Evolutionary conservation across 1,140 invertebrate genomes (phyloP), one percentile per base, ranked within the genome.

Genomic region (Heterodera carotae): DNA sequence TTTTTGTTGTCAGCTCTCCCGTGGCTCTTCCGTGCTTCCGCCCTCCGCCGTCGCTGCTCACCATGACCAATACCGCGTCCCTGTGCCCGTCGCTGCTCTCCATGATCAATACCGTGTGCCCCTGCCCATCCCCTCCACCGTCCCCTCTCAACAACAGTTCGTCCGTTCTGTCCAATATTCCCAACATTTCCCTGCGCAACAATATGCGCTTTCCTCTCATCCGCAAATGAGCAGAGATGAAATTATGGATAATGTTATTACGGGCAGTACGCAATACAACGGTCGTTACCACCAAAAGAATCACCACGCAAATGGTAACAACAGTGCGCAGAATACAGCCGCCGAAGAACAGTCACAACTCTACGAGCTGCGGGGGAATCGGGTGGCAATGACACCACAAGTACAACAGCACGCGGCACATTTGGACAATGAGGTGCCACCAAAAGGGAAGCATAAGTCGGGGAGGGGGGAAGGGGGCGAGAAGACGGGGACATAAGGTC

Each of bases 61-160:
- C 22, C 27, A 73, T 25, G 18, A 59, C 25, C 60, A 73, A 39
- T 73, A 60, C 31, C 70, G 53, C 36, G 72, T 74, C 2, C 39
- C 18, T 22, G n/a, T 25, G 15, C 48, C 48, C 12, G 22, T 56
- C 48, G 5, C 48, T 22, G 0, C 48, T 12, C 39, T 43, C 15
- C 39, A 43, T 4, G 39, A 43, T 12, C 39, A 43, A 43, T 43
- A 43, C 3, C 39, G 39, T 12, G 39, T 43, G 27, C n/a, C 43
- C 1, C 70, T 60, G 48, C n/a, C 53, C 27, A 60, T 73, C 18
- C n/a, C 72, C 36, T 34, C 39, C 29, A 27, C 39, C n/a, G 15
- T 25, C 8, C 70, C 48, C 12, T n/a, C 36, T 74, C 72, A 74
- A 10, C n/a, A 33, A 18, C 33, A n/a, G 39, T 43, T 43, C 39